Base-by-base conservation (phyloP, 2,797 vertebrate species). In the Ciconia nigra region DNA sequence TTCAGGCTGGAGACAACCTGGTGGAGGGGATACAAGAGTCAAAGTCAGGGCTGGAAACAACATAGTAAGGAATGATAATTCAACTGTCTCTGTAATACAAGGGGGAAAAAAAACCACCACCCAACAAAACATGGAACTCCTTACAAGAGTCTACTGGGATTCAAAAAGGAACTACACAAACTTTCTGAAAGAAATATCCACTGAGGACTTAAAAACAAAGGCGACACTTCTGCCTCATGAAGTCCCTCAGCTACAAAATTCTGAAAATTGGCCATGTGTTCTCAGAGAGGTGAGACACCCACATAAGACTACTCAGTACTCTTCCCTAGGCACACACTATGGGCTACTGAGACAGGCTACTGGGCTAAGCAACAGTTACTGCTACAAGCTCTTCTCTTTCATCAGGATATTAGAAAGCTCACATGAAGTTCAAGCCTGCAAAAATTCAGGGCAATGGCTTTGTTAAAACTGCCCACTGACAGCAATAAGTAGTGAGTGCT, bases 171-270 rank as follows among this genome's bases (percentile, higher is more conserved):
- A 31, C 39, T 62, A 52, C 15, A 46, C 15, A 85, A 74, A n/a
- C 12, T 51, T 79, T 22, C 35, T 71, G 35, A 59, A 71, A 78
- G 29, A 74, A 93, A 76, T 15, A 67, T 10, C 11, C 42, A 62
- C 28, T 5, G 26, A 72, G 13, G n/a, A 67, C 16, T 79, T 67
- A 49, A 55, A 78, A 82, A 13, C 54, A 72, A 77, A 62, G 54
- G 11, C 0, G 0, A 59, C 15, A 25, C 2, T 91, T 88, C 47
- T 37, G 39, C 29, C 18, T 67, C 54, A 59, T 17, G 2, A 76
- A 93, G 58, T 28, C 12, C 20, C 39, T 63, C 44, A 25, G 39
- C 0, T 54, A 19, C 29, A 83, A 44, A 49, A 54, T 39, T 61
- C 51, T 66, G 13, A 25, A 66, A 61, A 58, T 1, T 33, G 15